Conservation (phyloP, 1,140 invertebrate genomes). For the Anadara kagoshimensis region DNA sequence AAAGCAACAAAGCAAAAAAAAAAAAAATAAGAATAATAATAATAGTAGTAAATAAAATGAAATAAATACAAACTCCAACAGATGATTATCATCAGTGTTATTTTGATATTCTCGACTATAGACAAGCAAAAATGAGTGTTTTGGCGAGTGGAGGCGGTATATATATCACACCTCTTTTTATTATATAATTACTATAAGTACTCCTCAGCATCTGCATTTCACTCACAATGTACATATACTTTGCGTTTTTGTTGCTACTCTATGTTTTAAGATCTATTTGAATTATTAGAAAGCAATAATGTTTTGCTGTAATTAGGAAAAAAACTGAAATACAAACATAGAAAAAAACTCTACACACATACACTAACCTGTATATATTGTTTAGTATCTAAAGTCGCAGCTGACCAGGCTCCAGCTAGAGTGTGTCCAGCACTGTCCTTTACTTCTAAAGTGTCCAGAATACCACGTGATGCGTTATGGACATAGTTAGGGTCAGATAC, state of each 20-base stretch:
- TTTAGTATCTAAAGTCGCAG: constrained; percentile 20
- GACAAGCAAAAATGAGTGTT: no score
- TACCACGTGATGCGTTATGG: constrained; percentile 19
- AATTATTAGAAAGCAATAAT: not conserved
- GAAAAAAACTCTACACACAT: not conserved
- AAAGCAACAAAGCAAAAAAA: not conserved
- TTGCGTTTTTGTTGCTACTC: no score
- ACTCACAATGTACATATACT: no score
- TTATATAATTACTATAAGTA: no score
- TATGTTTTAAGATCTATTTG: no score
- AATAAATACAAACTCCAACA: not conserved
- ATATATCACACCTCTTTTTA: no score
- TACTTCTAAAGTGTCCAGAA: constrained; percentile 25
- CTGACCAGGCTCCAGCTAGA: constrained; percentile 31
- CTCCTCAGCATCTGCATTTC: no score
- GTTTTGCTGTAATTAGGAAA: not conserved
- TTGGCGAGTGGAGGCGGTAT: no score
- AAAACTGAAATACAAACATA: not conserved
- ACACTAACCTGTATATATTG: constrained; percentile 35
- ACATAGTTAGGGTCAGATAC: constrained; percentile 19
- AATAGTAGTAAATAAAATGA: not conserved
- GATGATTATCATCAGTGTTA: not conserved
- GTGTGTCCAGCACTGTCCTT: not conserved
- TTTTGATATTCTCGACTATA: no score
- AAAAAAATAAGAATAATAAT: not conserved